Base-by-base conservation (phyloP, 2,888 invertebrate species). In the Pardosa pseudoannulata region DNA sequence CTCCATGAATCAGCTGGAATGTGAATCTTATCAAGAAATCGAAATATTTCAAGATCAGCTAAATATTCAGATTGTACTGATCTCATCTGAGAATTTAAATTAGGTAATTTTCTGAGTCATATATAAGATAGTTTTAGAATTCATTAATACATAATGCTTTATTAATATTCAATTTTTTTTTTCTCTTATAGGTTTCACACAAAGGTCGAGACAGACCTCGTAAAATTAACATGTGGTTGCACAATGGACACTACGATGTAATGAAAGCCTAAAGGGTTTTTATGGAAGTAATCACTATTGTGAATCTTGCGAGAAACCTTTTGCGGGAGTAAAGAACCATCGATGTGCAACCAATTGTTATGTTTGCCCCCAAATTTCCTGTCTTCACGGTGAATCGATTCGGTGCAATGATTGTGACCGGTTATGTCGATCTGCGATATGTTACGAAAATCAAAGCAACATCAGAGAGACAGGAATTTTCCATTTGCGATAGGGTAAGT, bases 61-160 rank as follows among this genome's bases (percentile, higher is more conserved):
- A 6, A 19, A 29, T 27, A n/a, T 79, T 6, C 79, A 79, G 36
- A n/a, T 78, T 23, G 13, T 72, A 5, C 64, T 79, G 0, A 28
- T 79, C 7, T 41, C 72, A 7, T 16, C 41, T 7, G 62, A 41
- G 23, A 46, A 31, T 31, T 31, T 65, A 13, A 79, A 72, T 9
- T 29, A 65, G 16, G 64, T 65, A 79, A 9, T 27, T 46, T 6
- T n/a, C n/a, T n/a, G n/a, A n/a, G n/a, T n/a, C n/a, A n/a, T n/a
- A n/a, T n/a, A n/a, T n/a, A 2, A 46, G 9, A 46, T 46, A 9
- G n/a, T n/a, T 46, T 9, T 46, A 46, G 16, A 16, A n/a, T 46
- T 9, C 16, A n/a, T 46, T 2, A 16, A n/a, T 46, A 46, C 6
- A 32, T n/a, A 32, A 6, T 68, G 6, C 27, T 68, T 67, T 67